Percentiles rank a stretch among this genome's conserved stretches.
Evolutionary conservation across 2,797 vertebrate genomes (phyloP).

Genomic region (Mycteria americana): DNA sequence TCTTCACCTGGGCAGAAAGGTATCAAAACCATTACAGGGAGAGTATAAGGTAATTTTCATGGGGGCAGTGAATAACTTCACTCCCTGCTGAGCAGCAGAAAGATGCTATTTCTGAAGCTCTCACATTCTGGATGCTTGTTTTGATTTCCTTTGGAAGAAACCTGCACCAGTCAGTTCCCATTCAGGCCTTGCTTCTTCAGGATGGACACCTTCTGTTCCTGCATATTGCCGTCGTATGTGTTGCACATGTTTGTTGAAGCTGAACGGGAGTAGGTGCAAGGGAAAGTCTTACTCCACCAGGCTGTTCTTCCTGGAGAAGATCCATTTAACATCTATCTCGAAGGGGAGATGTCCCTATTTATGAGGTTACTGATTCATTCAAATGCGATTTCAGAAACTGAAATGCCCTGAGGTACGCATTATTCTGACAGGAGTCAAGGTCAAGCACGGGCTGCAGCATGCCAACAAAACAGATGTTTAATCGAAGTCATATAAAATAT

Average conservation of each 20-base stretch:
- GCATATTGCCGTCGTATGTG: not conserved
- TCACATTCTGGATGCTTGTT: not conserved
- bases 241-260: not conserved
- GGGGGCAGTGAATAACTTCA: not conserved
- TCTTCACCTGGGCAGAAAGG: not conserved
- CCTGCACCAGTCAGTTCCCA: not conserved
- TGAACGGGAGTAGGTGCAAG: not conserved
- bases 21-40: not conserved
- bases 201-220: conserved; percentile 23
- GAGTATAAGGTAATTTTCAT: not conserved
- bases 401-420: not conserved
- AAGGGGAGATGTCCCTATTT: not conserved
- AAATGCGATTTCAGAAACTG: not conserved
- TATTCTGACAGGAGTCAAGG: conserved; percentile 14
- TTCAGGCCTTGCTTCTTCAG: not conserved
- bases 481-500: conserved; percentile 34
- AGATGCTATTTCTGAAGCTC: not conserved
- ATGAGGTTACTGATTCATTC: not conserved
- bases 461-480: conserved; percentile 35
- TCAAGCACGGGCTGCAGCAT: not conserved
- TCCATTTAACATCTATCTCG: not conserved
- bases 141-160: conserved; percentile 3
- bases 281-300: not conserved
- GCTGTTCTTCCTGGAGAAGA: not conserved
- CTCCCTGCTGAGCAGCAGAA: not conserved